Evolutionary conservation across 2,797 vertebrate species (phyloP), one percentile per base, ranked within the genome.

Genomic region (Pangasius sanitwongsei): DNA sequence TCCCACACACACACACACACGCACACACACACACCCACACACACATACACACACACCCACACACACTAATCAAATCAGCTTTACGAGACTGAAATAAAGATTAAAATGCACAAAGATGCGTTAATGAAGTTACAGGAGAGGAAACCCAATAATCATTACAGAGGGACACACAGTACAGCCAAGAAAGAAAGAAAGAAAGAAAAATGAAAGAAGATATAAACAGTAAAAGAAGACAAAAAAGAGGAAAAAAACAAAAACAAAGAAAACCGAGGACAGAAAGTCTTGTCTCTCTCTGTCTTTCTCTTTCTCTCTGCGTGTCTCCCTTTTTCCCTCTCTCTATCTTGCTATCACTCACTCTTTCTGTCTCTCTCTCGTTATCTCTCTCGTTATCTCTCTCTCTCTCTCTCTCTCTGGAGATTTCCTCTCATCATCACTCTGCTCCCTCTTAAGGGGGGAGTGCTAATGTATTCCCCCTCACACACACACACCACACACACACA

Each of bases 381-480:
- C 48, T 50, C 63, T 53, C 20, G 2, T 2, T n/a, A 16, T 48
- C 65, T 69, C 44, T n/a, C 28, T 48, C 65, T 69, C 44, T 70
- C 67, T 53, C n/a, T 70, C n/a, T 70, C 67, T 74, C 69, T 59
- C 69, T 86, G 50, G 70, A 59, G 53, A 37, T 75, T 86, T 86
- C 85, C 34, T 61, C 84, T 85, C 84, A 85, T 85, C 44, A 86
- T 86, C 44, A 23, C 81, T 61, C 74, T 84, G 61, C 48, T 65
- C 87, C 80, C 75, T 86, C 41, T 89, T 86, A 63, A 82, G 55
- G 50, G 48, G 74, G 20, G 8, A 80, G 84, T 86, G 72, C n/a
- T 86, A 50, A 87, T 90, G 50, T 85, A 89, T 88, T 87, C 85
- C 77, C 77, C 67, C 44, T 37, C 61, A n/a, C 82, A 88, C 69